Evolutionary conservation across 92 coral and sea anemone genomes (phyloP).

Genomic region (Ricordea florida): DNA sequence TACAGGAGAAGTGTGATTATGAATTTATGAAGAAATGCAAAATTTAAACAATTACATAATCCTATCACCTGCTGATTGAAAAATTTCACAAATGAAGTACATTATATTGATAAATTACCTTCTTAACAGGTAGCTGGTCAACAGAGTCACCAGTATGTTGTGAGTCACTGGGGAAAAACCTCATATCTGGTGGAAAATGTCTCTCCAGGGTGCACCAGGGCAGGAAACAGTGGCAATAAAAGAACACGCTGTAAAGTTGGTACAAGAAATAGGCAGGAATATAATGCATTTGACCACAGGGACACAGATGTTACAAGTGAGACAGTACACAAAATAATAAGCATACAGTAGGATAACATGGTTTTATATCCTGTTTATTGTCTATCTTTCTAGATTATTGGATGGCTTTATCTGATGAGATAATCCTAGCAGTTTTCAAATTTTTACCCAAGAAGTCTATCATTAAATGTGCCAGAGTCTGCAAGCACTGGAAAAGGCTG

Average conservation of each 20-base stretch:
- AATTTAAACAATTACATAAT: no score
- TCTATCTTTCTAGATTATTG: conserved; percentile 62
- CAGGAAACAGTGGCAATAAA: not conserved
- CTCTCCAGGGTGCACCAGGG: not conserved
- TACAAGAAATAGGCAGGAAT: not conserved
- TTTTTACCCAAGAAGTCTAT: conserved; percentile 71
- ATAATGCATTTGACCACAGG: not conserved
- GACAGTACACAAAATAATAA: not conserved
- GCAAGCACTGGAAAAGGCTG: conserved; percentile 90
- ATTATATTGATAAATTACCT: no score
- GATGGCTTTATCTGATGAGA: conserved; percentile 90
- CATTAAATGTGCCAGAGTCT: conserved; percentile 80
- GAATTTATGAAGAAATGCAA: no score
- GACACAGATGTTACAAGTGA: conserved; percentile 1
- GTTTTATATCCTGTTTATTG: not conserved
- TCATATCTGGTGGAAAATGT: conserved; percentile 12
- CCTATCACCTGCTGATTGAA: no score
- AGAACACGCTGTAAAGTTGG: not conserved
- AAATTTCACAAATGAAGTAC: no score
- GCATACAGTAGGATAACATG: not conserved
- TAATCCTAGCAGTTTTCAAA: conserved; percentile 81
- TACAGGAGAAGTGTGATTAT: no score
- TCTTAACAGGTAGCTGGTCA: no score
- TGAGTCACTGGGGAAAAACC: conserved; percentile 39
- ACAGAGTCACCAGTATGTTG: conserved; percentile 34